phyloP scores from a whole-genome alignment of 2,113 vertebrate genomes.

The Cervus canadensis region DNA sequence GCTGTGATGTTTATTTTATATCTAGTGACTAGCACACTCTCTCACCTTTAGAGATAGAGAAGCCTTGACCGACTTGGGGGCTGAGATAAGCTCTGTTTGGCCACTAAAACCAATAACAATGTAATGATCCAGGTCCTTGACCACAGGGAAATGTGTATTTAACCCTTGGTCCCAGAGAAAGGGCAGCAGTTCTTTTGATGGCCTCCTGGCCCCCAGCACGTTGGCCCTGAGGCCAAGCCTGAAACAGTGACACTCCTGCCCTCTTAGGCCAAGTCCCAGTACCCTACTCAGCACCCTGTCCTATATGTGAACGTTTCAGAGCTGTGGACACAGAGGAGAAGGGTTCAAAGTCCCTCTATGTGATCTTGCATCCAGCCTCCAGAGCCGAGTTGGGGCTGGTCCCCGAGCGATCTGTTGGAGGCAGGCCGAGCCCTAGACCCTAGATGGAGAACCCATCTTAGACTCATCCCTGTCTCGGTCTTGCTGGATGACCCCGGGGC shows the following conservation, averaged over 20 bases:
- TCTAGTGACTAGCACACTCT: neutral
- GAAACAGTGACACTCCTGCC: neutral
- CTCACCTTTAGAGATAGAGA: neutral
- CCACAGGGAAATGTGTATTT: neutral
- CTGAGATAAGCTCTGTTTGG: neutral
- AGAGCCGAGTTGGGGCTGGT: neutral
- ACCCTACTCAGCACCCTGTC: neutral
- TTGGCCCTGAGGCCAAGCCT: neutral
- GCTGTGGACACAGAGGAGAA: neutral
- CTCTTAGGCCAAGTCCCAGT: neutral
- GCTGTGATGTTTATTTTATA: neutral
- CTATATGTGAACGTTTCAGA: neutral
- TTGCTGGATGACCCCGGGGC: neutral
- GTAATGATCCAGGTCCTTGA: neutral
- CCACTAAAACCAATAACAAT: neutral
- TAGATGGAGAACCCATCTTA: neutral
- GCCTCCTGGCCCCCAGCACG: neutral
- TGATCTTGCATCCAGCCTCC: neutral
- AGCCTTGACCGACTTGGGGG: neutral
- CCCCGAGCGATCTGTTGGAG: neutral
- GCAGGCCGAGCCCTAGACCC: neutral
- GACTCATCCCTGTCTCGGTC: neutral
- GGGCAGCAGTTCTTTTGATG: neutral
- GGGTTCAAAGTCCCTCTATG: neutral
- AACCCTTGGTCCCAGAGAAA: neutral